Evolutionary conservation across 2,113 vertebrate genomes (phyloP).

Genomic region (Erythrocercus mccallii): DNA sequence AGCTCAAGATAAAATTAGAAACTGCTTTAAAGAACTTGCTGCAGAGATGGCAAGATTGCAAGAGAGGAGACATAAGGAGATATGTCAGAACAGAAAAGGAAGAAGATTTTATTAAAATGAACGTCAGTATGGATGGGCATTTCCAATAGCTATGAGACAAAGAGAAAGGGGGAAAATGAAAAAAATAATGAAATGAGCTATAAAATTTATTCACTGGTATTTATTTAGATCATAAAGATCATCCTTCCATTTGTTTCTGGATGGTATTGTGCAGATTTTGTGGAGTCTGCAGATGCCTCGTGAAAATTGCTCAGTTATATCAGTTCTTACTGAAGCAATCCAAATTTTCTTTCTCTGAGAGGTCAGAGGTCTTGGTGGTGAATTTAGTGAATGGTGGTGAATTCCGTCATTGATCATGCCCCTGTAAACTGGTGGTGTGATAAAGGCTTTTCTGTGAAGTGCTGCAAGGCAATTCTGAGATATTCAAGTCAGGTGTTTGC

Average conservation of each 20-base stretch:
- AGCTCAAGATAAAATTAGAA: slow-evolving; percentile 57
- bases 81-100: neutral
- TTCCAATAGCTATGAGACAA: neutral
- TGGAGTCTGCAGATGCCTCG: neutral
- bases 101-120: neutral
- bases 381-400: neutral
- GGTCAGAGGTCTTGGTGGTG: neutral
- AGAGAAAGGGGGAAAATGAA: neutral
- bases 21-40: neutral
- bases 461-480: neutral
- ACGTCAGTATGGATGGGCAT: neutral
- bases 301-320: neutral
- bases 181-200: neutral
- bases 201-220: neutral
- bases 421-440: neutral
- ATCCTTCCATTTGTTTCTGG: neutral
- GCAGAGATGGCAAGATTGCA: neutral
- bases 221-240: neutral
- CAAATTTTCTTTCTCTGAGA: neutral
- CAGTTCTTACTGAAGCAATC: neutral
- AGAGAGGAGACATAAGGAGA: neutral
- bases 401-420: neutral
- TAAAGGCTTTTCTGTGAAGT: neutral
- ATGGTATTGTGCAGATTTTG: neutral
- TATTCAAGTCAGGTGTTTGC: neutral